A percentile compares a stretch with the other conserved stretches of the same genome.
These are phyloP conservation scores for Gymnothorax javanicus DNA, from an alignment of 2,797 vertebrate genomes.

Conservation along the genomic window DNA sequence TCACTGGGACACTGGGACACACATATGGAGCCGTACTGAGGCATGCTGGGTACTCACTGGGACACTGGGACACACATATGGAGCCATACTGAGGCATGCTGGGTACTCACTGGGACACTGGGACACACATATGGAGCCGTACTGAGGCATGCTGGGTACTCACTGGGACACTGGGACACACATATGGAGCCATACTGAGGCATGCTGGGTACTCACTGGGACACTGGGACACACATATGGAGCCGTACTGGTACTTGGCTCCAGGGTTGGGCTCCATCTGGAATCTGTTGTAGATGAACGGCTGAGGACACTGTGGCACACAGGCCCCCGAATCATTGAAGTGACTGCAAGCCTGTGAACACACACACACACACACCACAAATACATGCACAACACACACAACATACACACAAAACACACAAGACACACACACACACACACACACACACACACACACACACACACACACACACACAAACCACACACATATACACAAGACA, in stretches of 20 bases:
- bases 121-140: no score
- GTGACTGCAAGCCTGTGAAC: conserved; percentile 82
- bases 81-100: no score
- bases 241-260: conserved; percentile 93
- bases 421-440: conserved; percentile 57
- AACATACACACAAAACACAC: neutral
- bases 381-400: no score
- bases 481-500: conserved; percentile 8
- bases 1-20: no score
- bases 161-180: conserved; percentile 1
- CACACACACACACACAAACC: neutral
- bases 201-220: conserved; percentile 79
- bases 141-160: no score
- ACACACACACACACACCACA: conserved; percentile 19
- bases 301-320: conserved; percentile 86
- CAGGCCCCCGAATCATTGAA: conserved; percentile 93
- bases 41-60: no score
- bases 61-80: no score
- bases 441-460: conserved; percentile 27
- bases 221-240: conserved; percentile 88
- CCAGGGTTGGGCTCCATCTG: conserved; percentile 91
- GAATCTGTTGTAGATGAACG: conserved; percentile 91
- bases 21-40: no score
- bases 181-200: no score
- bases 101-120: no score